Percentiles rank a stretch among this genome's conserved stretches.
These are phyloP conservation scores for Caenorhabditis latens DNA, from an alignment of 1,140 invertebrate genomes.

Conservation along the genomic window DNA sequence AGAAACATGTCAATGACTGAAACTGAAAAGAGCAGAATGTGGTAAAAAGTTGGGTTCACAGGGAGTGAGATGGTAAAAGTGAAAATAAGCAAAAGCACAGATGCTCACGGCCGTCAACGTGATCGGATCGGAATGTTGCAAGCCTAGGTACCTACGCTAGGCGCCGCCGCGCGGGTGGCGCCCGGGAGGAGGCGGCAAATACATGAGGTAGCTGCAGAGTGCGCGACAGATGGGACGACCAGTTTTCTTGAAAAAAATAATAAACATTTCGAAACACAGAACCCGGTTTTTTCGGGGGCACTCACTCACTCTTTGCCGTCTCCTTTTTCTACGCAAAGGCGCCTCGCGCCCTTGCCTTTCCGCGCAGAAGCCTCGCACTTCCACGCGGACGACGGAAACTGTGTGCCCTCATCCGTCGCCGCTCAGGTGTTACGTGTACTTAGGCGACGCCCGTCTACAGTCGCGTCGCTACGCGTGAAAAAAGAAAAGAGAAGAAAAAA, in stretches of 20 bases:
- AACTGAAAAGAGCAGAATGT: too few relatives aligned
- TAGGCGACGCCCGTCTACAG: constrained; percentile 50
- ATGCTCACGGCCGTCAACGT: constrained; percentile 39
- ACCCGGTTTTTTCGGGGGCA: constrained; percentile 54
- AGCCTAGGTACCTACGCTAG: background rate
- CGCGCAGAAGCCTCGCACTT: background rate
- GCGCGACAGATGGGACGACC: constrained; percentile 50
- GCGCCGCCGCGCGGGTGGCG: constrained; percentile 49
- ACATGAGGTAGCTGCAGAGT: constrained; percentile 48
- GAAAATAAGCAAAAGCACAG: constrained; percentile 35
- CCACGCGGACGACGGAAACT: constrained; percentile 50
- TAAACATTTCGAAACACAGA: constrained; percentile 51
- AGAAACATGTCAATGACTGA: background rate
- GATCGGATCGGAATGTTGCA: constrained; percentile 48
- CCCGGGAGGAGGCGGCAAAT: constrained; percentile 51
- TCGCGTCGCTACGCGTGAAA: constrained; percentile 31
- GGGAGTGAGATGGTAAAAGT: background rate
- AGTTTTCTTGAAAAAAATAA: constrained; percentile 56
- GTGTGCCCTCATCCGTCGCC: constrained; percentile 42
- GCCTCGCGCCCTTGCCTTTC: constrained; percentile 23
- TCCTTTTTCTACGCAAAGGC: background rate
- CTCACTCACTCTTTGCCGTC: constrained; percentile 39
- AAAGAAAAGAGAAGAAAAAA: constrained; percentile 1
- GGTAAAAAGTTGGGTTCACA: too few relatives aligned
- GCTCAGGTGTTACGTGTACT: constrained; percentile 51